Base-by-base conservation (phyloP, 2,888 invertebrate genomes). In the Cerastis leucographa region DNA sequence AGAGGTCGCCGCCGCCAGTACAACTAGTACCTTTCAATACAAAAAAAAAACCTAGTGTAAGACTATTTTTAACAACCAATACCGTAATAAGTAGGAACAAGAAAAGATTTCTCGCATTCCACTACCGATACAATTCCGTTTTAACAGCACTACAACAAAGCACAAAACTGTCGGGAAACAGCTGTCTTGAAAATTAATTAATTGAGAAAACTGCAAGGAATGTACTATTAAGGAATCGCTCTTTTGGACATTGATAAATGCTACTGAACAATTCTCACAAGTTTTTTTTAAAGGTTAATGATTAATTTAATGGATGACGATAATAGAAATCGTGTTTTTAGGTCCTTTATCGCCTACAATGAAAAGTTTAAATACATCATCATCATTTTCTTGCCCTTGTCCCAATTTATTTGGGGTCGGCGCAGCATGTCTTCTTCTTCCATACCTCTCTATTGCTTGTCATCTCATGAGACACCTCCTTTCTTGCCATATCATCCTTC, bases 231-330 rank as follows among this genome's bases (percentile, higher is more conserved):
- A 65, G 74, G 66, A 72, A 81, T 87, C 66, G 74, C 82, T 85
- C 84, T 71, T 69, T 80, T 59, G 14, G 81, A 83, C 82, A 85
- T 54, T 72, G 85, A 83, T 85, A 72, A 80, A 83, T 85, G 81
- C 19, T 61, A 44, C 42, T 19, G 59, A 81, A 72, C 65, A 61
- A 49, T 79, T 70, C 68, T 56, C 59, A 80, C 54, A 44, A 62
- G 3, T 22, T 71, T 54, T 64, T 56, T 49, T 40, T 4, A 25
- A 69, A 49, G 9, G 51, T 80, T 25, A 69, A 19, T 59, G 56
- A 69, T 51, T n/a, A 14, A 72, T 42, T 42, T 44, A 51, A n/a
- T 14, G 9, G 29, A 46, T 61, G 22, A 74, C n/a, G 11, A 25
- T 59, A n/a, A 14, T n/a, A 8, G 5, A 17, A 12, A 42, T 72